Evolutionary conservation across 2,113 vertebrate species (phyloP), one percentile per base, ranked within the genome.

Genomic region (Plestiodon gilberti): DNA sequence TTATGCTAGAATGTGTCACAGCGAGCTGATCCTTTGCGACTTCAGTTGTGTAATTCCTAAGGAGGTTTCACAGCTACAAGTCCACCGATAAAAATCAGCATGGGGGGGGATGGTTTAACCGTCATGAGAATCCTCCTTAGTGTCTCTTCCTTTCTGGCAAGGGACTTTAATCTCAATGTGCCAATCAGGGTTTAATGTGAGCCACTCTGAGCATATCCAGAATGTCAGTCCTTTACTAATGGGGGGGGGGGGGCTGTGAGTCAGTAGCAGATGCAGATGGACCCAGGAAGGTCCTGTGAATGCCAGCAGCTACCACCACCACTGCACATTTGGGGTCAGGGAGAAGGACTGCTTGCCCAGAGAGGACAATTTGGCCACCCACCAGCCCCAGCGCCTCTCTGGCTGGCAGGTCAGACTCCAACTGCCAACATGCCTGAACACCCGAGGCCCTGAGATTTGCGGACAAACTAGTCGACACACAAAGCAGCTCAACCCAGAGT

Each of bases 401-500:
- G 35, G 33, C 69, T 70, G 6, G 69, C 33, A 35, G 18, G 18
- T 70, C 14, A 70, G n/a, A 55, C 33, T 14, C 70, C 13, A 71
- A 11, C 35, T 71, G 70, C 35, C n/a, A 70, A 70, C 67, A 33
- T 33, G 33, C n/a, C n/a, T 33, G 67, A 70, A 11, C 25, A 30
- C 81, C 82, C 76, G 43, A 77, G 76, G 75, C 84, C 52, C 11
- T 25, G 67, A 22, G n/a, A 30, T 40, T 70, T 71, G n/a, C 1
- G 3, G 20, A 25, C 20, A 74, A 15, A 30, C 52, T 1, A 13
- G 15, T 25, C 40, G 82, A 74, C 92, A 10, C 92, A n/a, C 91
- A 93, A 90, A 90, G 15, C 30, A 94, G 91, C 76, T n/a, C 1
- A 84, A 70, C 78, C 3, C 71, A 55, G 28, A 35, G 48, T 71